Evolutionary conservation across 2,797 vertebrate genomes (phyloP).

Genomic region (Psittacula echo): DNA sequence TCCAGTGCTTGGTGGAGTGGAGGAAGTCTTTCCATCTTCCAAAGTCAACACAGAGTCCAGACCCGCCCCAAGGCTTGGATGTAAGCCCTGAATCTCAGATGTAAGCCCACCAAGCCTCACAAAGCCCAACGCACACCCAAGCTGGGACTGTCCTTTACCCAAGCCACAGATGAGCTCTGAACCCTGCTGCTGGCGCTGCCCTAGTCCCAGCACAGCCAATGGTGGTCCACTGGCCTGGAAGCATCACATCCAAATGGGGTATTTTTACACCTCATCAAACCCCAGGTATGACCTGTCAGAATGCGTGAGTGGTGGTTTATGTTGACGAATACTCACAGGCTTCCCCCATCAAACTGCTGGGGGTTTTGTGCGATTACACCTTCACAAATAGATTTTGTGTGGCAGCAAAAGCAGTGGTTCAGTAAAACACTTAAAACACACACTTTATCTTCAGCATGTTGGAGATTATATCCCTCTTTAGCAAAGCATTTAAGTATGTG

Average conservation of each 20-base stretch:
- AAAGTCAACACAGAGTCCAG: background rate
- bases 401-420: background rate
- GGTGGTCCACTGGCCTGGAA: background rate
- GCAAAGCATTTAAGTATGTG: slow-evolving; percentile 59
- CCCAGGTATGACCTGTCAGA: background rate
- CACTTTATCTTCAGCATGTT: slow-evolving; percentile 58
- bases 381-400: background rate
- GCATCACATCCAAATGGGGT: background rate
- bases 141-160: background rate
- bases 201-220: accelerated
- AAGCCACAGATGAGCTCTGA: background rate
- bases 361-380: background rate
- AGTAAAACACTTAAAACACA: slow-evolving; percentile 47
- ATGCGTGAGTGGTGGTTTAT: accelerated
- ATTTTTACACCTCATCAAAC: background rate
- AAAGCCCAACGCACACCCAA: background rate
- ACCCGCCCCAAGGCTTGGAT: background rate
- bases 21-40: background rate
- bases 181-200: accelerated
- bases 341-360: background rate
- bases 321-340: background rate
- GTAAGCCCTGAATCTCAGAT: background rate
- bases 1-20: background rate
- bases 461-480: slow-evolving; percentile 64
- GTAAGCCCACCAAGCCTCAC: background rate